These are phyloP conservation scores for Brachionus paranguensis DNA, from an alignment of 1,140 invertebrate genomes.

Conservation along the genomic window DNA sequence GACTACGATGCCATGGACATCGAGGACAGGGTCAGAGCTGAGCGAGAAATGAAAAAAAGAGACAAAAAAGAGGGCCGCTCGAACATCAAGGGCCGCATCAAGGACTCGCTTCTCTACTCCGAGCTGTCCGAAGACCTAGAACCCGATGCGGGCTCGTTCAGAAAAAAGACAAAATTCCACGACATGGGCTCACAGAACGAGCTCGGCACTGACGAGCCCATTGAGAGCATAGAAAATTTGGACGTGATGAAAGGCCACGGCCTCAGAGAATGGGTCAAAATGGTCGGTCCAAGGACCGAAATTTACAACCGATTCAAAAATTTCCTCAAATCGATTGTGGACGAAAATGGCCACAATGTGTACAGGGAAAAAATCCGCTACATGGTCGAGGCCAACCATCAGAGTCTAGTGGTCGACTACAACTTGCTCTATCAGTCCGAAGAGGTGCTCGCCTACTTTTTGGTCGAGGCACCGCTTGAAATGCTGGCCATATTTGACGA, in stretches of 20 bases:
- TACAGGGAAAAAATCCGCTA: constrained; percentile 85
- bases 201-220: constrained; percentile 60
- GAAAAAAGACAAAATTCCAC: constrained; percentile 6
- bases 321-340: constrained; percentile 69
- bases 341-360: constrained; percentile 71
- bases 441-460: constrained; percentile 86
- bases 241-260: constrained; percentile 85
- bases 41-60: constrained; percentile 73
- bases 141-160: constrained; percentile 62
- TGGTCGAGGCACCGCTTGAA: constrained; percentile 92
- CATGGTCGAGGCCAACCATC: constrained; percentile 79
- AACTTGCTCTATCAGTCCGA: constrained; percentile 78
- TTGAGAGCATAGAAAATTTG: constrained; percentile 94
- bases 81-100: constrained; percentile 65
- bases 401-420: constrained; percentile 89
- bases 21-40: constrained; percentile 75
- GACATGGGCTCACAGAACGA: neutral
- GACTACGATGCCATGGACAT: constrained; percentile 72
- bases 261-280: constrained; percentile 88
- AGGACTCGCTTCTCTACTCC: constrained; percentile 68
- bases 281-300: constrained; percentile 89
- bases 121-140: constrained; percentile 64
- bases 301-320: constrained; percentile 94
- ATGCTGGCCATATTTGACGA: constrained; percentile 86
- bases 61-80: constrained; percentile 69